Base-by-base conservation (phyloP, 2,888 invertebrate genomes). In the Elgonia sp. region DNA sequence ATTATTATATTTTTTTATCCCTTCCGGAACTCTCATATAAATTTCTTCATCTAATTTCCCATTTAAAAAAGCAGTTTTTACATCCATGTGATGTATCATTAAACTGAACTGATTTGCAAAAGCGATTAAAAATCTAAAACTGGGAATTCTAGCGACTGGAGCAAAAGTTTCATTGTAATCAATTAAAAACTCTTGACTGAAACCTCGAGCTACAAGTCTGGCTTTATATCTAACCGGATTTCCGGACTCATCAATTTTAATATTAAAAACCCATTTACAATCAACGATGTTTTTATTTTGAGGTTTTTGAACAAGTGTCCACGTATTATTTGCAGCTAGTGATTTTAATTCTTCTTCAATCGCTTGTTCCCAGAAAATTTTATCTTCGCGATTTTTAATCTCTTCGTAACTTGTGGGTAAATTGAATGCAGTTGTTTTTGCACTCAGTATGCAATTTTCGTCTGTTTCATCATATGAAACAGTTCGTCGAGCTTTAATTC, bases 271-370 rank as follows among this genome's bases (percentile, higher is more conserved):
- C n/a, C n/a, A n/a, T n/a, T n/a, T n/a, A n/a, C n/a, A n/a, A n/a
- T n/a, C n/a, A n/a, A n/a, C n/a, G n/a, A n/a, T n/a, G n/a, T n/a
- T n/a, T n/a, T n/a, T n/a, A n/a, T n/a, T n/a, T 55, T 72, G 50
- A 62, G 80, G 80, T 55, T 75, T 69, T 50, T 50, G 57, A 0
- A 81, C 85, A 18, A 86, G 60, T 21, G 40, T 62, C 75, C 85
- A 86, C n/a, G 85, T 81, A 20, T 75, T 70, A n/a, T 81, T 63
- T 50, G 3, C 37, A 62, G 16, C 20, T 20, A 73, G 72, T 55
- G 84, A 84, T 18, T 62, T 63, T 53, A 75, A 50, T 46, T 81
- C 86, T 53, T 75, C 86, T 39, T 80, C 63, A 42, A 76, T 76
- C 39, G 86, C 86, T 62, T 62, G 37, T 63, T 86, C 62, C 81